Evolutionary conservation across 2,888 invertebrate genomes (phyloP).

Genomic region (Alloscopus bannaensis): DNA sequence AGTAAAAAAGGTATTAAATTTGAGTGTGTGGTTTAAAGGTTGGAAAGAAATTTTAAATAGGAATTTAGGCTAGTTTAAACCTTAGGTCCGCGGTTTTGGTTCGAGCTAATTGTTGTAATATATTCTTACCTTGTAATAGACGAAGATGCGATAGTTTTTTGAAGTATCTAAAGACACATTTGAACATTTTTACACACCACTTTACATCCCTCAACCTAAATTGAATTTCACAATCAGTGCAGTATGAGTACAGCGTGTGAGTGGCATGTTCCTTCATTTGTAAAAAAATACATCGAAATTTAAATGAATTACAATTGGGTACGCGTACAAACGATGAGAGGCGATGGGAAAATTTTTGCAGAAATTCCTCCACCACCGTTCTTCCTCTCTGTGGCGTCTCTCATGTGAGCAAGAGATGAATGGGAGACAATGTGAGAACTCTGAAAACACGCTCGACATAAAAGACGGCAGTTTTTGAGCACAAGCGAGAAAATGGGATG

Average conservation of each 20-base stretch:
- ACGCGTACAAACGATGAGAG: background rate
- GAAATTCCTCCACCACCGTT: slow-evolving; percentile 14
- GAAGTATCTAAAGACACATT: no score
- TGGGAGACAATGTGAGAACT: background rate
- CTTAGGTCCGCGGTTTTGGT: no score
- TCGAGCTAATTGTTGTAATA: no score
- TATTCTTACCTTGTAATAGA: no score
- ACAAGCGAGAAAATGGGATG: slow-evolving; percentile 17
- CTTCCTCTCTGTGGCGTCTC: background rate
- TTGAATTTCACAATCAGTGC: slow-evolving; percentile 2
- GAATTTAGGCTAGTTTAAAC: no score
- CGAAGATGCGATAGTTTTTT: no score
- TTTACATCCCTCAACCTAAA: slow-evolving; percentile 6
- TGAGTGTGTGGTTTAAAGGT: no score
- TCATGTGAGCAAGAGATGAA: background rate
- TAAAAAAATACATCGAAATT: background rate
- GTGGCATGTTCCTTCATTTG: background rate
- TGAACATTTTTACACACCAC: no score
- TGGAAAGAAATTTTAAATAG: no score
- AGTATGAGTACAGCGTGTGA: background rate
- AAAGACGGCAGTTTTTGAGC: background rate
- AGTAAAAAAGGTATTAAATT: no score
- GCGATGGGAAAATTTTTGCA: slow-evolving; percentile 24
- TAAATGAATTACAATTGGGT: background rate
- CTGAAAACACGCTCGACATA: background rate